phyloP scores from a whole-genome alignment of 2,113 vertebrate genomes.

The Colius striatus region DNA sequence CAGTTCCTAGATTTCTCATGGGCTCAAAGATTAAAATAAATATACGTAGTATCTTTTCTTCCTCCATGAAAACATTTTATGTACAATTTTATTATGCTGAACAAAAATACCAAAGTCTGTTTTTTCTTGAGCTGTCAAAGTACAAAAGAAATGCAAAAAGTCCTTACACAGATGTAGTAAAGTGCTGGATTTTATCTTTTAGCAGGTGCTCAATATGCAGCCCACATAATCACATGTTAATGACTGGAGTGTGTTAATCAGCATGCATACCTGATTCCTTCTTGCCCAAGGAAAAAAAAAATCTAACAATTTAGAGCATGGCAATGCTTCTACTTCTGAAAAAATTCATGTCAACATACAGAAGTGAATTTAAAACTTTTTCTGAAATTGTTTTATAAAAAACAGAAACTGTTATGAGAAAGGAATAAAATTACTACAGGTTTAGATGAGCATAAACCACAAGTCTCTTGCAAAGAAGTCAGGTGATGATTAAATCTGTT shows the following conservation, averaged over 20 bases:
- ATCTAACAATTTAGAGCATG: constrained; percentile 62
- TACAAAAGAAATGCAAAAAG: constrained; percentile 78
- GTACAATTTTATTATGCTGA: constrained; percentile 68
- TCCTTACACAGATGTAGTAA: constrained; percentile 83
- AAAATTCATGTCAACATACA: constrained; percentile 53
- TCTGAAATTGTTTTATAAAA: constrained; percentile 37
- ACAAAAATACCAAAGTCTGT: constrained; percentile 63
- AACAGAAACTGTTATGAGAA: neutral
- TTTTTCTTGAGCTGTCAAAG: constrained; percentile 74
- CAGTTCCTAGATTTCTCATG: constrained; percentile 50
- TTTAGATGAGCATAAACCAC: neutral
- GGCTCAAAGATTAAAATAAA: constrained; percentile 67
- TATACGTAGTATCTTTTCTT: constrained; percentile 35
- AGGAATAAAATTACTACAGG: neutral
- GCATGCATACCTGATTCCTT: constrained; percentile 82
- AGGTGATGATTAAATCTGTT: constrained; percentile 13
- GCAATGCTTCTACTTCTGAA: constrained; percentile 72
- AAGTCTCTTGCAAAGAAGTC: neutral
- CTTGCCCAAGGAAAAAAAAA: constrained; percentile 68
- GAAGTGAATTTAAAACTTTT: constrained; percentile 37
- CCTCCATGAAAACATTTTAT: constrained; percentile 62
- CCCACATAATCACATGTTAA: constrained; percentile 90
- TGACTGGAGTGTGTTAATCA: constrained; percentile 88
- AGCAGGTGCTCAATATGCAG: constrained; percentile 88
- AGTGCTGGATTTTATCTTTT: constrained; percentile 88